phyloP scores from a whole-genome alignment of 1,140 invertebrate genomes.

The Catajapyx aquilonaris region DNA sequence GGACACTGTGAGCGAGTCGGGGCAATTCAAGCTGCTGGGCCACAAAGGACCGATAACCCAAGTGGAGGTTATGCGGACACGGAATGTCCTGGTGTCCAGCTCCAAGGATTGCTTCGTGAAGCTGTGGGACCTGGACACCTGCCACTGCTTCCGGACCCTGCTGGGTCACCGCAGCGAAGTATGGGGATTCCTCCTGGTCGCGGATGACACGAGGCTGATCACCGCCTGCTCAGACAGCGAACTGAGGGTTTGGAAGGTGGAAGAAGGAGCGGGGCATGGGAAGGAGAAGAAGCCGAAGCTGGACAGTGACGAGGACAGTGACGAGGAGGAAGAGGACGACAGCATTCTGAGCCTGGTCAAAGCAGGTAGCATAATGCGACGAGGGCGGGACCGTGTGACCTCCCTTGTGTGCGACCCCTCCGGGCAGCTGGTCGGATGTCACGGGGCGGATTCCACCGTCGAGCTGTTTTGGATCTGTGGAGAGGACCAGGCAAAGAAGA shows the following conservation, averaged over 20 bases:
- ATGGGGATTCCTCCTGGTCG: constrained; percentile 61
- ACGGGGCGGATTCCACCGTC: constrained; percentile 55
- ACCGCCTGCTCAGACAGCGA: constrained; percentile 68
- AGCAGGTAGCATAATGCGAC: constrained; percentile 51
- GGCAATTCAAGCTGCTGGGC: constrained; percentile 68
- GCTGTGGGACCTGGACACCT: constrained; percentile 89
- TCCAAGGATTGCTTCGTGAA: constrained; percentile 92
- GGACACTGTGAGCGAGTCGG: constrained; percentile 80
- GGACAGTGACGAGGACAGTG: constrained; percentile 12
- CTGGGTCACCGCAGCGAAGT: constrained; percentile 54
- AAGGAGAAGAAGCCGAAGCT: constrained; percentile 21
- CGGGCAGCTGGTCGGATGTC: constrained; percentile 49
- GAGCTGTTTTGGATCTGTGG: constrained; percentile 66
- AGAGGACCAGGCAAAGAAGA: constrained; percentile 44
- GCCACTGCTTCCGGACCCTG: constrained; percentile 90
- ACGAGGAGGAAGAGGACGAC: constrained; percentile 33
- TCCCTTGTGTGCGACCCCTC: constrained; percentile 39
- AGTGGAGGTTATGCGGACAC: constrained; percentile 46
- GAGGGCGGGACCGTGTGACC: constrained; percentile 47
- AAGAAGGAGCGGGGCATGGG: constrained; percentile 17
- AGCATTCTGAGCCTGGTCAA: constrained; percentile 52
- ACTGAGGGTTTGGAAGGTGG: constrained; percentile 55
- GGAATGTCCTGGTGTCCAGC: constrained; percentile 59
- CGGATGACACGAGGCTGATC: constrained; percentile 58
- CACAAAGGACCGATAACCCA: constrained; percentile 86